These are phyloP conservation scores for Meloidogyne chitwoodi DNA, from an alignment of 1,140 invertebrate genomes.

Conservation along the genomic window DNA sequence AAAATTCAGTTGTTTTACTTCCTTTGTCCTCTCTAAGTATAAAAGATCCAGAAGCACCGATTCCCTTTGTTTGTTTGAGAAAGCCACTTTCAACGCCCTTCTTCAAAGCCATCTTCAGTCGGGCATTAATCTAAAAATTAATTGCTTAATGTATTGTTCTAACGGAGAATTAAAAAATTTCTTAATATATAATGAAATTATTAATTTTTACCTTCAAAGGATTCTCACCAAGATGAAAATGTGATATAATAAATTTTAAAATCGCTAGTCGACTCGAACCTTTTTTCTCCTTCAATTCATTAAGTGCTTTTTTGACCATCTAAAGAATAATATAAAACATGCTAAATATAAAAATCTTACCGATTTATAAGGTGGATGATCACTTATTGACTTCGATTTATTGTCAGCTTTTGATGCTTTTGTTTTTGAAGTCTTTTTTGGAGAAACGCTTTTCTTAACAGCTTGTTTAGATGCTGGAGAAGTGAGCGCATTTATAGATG, in stretches of 20 bases:
- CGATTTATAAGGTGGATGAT: conserved; percentile 9
- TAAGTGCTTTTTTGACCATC: conserved; percentile 26
- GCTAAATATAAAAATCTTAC: background rate
- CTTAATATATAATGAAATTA: background rate
- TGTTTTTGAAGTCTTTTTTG: background rate
- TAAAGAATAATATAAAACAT: background rate
- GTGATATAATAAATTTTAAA: conserved; percentile 58
- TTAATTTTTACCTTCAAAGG: background rate
- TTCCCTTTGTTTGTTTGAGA: conserved; percentile 23
- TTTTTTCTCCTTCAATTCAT: conserved; percentile 38
- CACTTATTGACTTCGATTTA: background rate
- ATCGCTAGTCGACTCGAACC: conserved; percentile 59
- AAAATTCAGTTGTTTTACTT: background rate
- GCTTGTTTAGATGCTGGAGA: background rate
- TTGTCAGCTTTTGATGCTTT: background rate
- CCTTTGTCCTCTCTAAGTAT: conserved; percentile 19
- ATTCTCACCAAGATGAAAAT: conserved; percentile 58
- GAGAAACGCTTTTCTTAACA: background rate
- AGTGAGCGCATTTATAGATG: background rate
- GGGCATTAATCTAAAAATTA: conserved; percentile 30
- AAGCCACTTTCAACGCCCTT: conserved; percentile 24
- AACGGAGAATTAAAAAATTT: background rate
- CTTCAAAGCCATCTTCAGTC: conserved; percentile 23
- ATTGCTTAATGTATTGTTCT: background rate
- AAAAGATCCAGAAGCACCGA: conserved; percentile 34